Evolutionary conservation across 2,113 vertebrate genomes (phyloP), one percentile per base, ranked within the genome.

Genomic region (Notarius lentiginosus): DNA sequence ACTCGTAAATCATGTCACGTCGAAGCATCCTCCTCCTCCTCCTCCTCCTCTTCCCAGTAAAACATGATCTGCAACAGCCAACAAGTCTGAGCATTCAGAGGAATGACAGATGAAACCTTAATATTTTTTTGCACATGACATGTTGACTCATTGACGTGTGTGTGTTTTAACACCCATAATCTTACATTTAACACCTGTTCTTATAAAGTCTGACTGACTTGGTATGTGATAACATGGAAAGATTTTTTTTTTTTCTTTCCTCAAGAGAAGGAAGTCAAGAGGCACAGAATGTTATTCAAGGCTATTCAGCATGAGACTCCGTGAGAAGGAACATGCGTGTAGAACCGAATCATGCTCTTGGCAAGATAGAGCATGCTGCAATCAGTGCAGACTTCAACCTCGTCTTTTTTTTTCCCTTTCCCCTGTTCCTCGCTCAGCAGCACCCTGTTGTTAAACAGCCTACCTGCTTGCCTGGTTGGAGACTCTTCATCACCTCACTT

Each of bases 81-180:
- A 70, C 75, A 73, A 84, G 84, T 82, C 47, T 84, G 47, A 72
- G 84, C 77, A 87, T 86, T 89, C 72, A 84, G n/a, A 85, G 72
- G 84, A 91, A 91, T 88, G 85, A 86, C 86, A 88, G 85, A 87
- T 87, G 63, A 63, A 75, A 65, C 41, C 68, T 83, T 90, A 87
- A 86, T 24, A 22, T 53, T 88, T 86, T 22, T 60, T 18, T 77
- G 34, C 18, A 41, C 27, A 22, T 20, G 27, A 72, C 17, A 51
- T 56, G 55, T 41, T 88, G 86, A 92, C 88, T 84, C 76, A 84
- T 47, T 82, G 80, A 85, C 41, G n/a, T 55, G n/a, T 49, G 65
- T 20, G 81, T 73, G 86, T 10, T 85, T 34, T 7, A 34, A 76
- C 47, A 55, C 22, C 47, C n/a, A 5, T 58, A 79, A 82, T 84